Conservation (phyloP, 2,113 vertebrate genomes). For the Rhodinocichla rosea region DNA sequence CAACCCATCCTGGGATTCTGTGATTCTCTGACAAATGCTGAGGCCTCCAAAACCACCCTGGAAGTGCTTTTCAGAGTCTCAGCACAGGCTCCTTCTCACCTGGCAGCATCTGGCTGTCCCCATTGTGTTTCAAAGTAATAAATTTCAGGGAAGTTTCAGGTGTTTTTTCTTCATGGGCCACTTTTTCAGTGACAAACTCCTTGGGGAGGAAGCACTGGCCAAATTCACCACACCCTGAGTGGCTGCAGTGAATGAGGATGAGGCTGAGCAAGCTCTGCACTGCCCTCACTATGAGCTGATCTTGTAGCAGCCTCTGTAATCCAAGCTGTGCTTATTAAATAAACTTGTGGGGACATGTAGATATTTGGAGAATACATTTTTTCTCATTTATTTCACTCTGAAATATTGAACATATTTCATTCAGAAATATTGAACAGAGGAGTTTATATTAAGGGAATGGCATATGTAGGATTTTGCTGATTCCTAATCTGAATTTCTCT, state of each 20-base stretch:
- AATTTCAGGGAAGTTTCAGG: not conserved
- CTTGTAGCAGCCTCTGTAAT: not conserved
- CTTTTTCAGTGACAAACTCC: not conserved
- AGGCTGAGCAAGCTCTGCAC: not conserved
- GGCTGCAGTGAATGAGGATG: not conserved
- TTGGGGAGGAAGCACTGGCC: not conserved
- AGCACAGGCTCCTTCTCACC: not conserved
- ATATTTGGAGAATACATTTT: not conserved
- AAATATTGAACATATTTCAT: too few species aligned
- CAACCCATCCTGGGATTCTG: not conserved
- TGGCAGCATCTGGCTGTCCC: not conserved
- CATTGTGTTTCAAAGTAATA: not conserved
- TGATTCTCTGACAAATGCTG: not conserved
- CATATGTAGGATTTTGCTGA: not conserved
- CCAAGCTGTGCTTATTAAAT: not conserved
- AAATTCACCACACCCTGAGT: not conserved
- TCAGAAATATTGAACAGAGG: not conserved
- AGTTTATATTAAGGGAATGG: not conserved
- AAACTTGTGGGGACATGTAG: not conserved
- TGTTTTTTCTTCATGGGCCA: not conserved
- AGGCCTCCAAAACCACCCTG: not conserved
- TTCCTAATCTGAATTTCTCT: not conserved
- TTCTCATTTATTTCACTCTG: not conserved
- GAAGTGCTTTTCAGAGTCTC: not conserved
- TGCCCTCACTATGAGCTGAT: not conserved